Conservation (phyloP, 2,113 vertebrate genomes). For the Cettia cetti region DNA sequence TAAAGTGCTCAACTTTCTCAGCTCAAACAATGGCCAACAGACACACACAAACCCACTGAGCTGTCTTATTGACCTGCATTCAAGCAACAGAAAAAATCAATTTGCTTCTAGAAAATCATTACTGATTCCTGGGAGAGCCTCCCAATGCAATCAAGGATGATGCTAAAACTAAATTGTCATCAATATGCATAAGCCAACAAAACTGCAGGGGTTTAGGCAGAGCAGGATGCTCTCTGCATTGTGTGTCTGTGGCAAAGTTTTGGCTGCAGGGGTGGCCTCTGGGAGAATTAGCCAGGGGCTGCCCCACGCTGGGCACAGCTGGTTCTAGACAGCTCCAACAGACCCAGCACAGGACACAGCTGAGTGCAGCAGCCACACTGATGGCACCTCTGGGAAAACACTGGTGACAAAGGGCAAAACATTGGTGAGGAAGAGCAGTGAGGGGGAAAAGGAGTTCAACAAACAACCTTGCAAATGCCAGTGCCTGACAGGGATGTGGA, state of each 20-base stretch:
- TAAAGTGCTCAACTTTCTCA: not conserved
- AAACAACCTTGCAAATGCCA: not conserved
- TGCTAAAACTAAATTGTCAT: not conserved
- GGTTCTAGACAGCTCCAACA: not conserved
- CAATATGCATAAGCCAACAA: not conserved
- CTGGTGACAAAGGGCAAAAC: not conserved
- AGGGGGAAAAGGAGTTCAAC: not conserved
- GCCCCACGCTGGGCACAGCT: not conserved
- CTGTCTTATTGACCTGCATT: not conserved
- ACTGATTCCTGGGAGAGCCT: not conserved
- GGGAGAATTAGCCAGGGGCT: not conserved
- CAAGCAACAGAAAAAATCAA: not conserved
- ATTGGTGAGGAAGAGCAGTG: not conserved
- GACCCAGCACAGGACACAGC: not conserved
- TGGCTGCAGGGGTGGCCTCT: not conserved
- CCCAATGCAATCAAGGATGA: fast-evolving
- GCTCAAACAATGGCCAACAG: not conserved
- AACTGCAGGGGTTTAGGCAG: not conserved
- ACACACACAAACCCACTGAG: not conserved
- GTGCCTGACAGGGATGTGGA: not conserved
- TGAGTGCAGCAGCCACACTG: not conserved
- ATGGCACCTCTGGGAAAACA: not conserved
- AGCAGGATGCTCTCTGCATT: not conserved
- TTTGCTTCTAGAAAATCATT: not conserved
- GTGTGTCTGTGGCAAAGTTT: not conserved